Conservation (phyloP, 2,113 vertebrate genomes). For the Herpetotheres cachinnans region DNA sequence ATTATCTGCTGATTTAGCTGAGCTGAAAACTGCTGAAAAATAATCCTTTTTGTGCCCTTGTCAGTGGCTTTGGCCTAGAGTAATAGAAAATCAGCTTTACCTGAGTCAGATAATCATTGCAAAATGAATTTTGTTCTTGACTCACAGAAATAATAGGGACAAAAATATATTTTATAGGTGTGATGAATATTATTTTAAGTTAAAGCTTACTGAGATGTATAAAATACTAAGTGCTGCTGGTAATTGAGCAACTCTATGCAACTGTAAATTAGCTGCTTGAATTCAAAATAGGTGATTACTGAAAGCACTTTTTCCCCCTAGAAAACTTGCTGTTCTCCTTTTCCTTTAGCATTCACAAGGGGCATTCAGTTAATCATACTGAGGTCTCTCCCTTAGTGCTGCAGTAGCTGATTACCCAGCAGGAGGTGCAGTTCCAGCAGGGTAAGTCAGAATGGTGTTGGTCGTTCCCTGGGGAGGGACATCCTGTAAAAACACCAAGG, state of each 20-base stretch:
- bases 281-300: slow-evolving; percentile 74
- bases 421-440: slow-evolving; percentile 70
- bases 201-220: slow-evolving; percentile 69
- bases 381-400: slow-evolving; percentile 48
- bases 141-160: slow-evolving; percentile 80
- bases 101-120: slow-evolving; percentile 92
- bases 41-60: slow-evolving; percentile 84
- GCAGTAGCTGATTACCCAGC: slow-evolving; percentile 75
- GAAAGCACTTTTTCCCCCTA: slow-evolving; percentile 30
- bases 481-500: slow-evolving; percentile 82
- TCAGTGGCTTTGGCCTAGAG: slow-evolving; percentile 79
- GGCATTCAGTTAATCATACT: slow-evolving; percentile 54
- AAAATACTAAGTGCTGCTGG: slow-evolving; percentile 76
- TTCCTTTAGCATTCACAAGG: slow-evolving; percentile 58
- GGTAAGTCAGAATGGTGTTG: slow-evolving; percentile 74
- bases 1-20: slow-evolving; percentile 81
- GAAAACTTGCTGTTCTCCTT: slow-evolving; percentile 46
- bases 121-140: slow-evolving; percentile 86
- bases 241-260: slow-evolving; percentile 70
- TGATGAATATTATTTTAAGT: slow-evolving; percentile 83
- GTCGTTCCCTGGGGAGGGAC: slow-evolving; percentile 78
- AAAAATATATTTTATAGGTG: slow-evolving; percentile 75
- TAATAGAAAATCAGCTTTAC: slow-evolving; percentile 86
- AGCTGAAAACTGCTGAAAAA: slow-evolving; percentile 82
- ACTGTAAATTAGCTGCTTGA: slow-evolving; percentile 69